Conservation (phyloP, 92 coral and sea anemone genomes). For the Micromussa lordhowensis region DNA sequence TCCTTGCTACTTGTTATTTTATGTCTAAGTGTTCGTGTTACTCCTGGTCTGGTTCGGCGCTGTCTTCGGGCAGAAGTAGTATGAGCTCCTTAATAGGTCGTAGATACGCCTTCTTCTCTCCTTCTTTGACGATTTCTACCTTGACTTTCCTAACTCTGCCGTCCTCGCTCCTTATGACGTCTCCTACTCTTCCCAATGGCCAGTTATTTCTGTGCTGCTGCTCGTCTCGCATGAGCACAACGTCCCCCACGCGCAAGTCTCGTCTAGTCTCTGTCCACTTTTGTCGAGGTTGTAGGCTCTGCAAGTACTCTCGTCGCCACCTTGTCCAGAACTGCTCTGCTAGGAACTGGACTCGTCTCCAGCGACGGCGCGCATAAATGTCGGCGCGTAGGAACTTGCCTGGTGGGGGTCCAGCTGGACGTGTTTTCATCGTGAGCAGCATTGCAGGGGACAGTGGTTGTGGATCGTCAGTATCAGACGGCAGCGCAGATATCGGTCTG, state of each 20-base stretch:
- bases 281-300: conserved; percentile 31
- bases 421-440: conserved; percentile 45
- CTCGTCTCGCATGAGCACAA: too few relatives aligned
- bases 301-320: conserved; percentile 39
- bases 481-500: conserved; percentile 45
- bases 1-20: conserved; percentile 4
- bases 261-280: conserved; percentile 27
- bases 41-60: neutral
- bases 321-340: conserved; percentile 32
- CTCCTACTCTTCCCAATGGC: conserved; percentile 16
- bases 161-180: neutral
- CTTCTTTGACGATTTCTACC: neutral
- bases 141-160: conserved; percentile 8
- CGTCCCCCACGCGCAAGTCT: too few relatives aligned
- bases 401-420: conserved; percentile 48
- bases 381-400: conserved; percentile 30
- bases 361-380: conserved; percentile 21
- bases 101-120: conserved; percentile 4
- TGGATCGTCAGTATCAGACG: conserved; percentile 43
- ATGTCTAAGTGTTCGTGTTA: too few relatives aligned
- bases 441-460: conserved; percentile 46
- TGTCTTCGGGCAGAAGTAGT: neutral
- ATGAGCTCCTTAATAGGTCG: conserved; percentile 17
- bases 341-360: conserved; percentile 5
- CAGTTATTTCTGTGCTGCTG: conserved; percentile 25